Evolutionary conservation across 2,797 vertebrate species (phyloP), one percentile per base, ranked within the genome.

Genomic region (Thalassophryne amazonica): DNA sequence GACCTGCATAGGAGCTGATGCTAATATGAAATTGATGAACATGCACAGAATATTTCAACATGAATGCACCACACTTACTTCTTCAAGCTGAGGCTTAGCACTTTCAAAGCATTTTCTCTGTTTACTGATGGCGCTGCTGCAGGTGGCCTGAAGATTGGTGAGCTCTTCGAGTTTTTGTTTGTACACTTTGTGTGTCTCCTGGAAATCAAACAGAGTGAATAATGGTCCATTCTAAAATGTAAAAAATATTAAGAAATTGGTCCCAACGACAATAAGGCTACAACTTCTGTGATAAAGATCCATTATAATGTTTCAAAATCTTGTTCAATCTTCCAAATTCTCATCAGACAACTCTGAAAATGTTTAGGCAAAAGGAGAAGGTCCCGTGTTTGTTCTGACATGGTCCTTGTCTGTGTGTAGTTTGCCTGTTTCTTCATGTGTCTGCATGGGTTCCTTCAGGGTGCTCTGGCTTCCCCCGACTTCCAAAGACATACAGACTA

Each of bases 141-240:
- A 99, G 6, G 87, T 78, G 0, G 77, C 60, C 83, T 98, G 97
- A 27, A 98, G 88, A 11, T 81, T 91, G 0, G 90, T 94, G 57
- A 99, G 90, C 68, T 99, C 96, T 59, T 98, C 96, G 5, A 99
- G 86, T 67, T 98, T 99, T 69, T 98, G 96, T 60, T 83, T 86
- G 85, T 99, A 99, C 39, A 94, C 73, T 83, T 96, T 98, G 85
- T 98, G 95, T 0, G 92, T 93, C 87, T 98, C 97, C 97, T 99
- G 52, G 4, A 20, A 17, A 67, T 60, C 20, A 25, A 36, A 64
- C 11, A 46, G 50, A 66, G 2, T 24, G 25, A 0, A 0, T 2
- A 12, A 32, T 22, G n/a, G 6, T 3, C n/a, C 29, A 21, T 29
- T 21, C 4, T 20, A 5, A 4, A n/a, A 19, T 9, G 19, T 2